phyloP scores from a whole-genome alignment of 2,888 invertebrate genomes.

The Hyppa rectilinea region DNA sequence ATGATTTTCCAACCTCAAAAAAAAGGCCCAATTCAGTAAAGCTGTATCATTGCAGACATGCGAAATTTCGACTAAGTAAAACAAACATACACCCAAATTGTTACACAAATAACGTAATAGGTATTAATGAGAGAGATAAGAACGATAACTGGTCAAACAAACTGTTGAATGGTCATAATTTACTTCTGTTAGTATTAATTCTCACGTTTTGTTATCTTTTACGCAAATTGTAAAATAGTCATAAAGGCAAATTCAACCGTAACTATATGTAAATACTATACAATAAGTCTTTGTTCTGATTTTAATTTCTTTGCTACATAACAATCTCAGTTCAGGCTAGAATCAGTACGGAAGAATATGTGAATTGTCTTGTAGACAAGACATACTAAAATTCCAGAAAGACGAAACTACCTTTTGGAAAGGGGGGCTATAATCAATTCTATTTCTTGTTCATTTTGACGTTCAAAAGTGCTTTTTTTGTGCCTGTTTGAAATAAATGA shows the following conservation, averaged over 20 bases:
- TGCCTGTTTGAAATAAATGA: no score
- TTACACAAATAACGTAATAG: neutral
- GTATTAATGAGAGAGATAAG: slow-evolving; percentile 17
- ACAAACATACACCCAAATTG: slow-evolving; percentile 3
- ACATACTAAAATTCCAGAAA: no score
- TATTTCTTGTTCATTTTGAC: no score
- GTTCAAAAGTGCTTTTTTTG: no score
- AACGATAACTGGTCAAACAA: slow-evolving; percentile 2
- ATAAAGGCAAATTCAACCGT: neutral
- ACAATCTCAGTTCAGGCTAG: no score
- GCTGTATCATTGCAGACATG: neutral
- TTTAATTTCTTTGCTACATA: slow-evolving; percentile 4
- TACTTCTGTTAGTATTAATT: neutral
- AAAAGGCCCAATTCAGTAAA: no score
- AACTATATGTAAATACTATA: neutral
- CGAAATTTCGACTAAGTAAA: neutral
- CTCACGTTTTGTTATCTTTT: slow-evolving; percentile 26
- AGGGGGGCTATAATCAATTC: no score
- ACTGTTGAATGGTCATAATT: slow-evolving; percentile 9
- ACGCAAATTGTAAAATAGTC: neutral
- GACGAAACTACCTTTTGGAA: no score
- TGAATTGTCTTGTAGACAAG: no score
- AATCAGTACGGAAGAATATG: no score
- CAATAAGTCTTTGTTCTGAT: neutral
- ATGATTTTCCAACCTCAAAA: no score